Base-by-base conservation (phyloP, 2,888 invertebrate species). In the Ochropleura leucogaster region DNA sequence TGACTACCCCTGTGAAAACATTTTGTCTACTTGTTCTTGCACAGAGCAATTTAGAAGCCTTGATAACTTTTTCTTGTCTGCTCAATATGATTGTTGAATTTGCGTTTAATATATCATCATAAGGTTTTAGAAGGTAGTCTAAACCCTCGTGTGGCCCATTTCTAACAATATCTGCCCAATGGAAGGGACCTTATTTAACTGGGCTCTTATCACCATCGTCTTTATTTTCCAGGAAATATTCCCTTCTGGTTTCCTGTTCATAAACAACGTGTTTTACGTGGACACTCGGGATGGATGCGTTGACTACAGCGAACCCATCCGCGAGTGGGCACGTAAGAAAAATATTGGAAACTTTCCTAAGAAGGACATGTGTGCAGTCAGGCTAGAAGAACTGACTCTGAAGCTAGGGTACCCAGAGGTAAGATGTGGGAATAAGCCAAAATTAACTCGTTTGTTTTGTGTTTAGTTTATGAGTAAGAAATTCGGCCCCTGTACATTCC, bases 231-330 rank as follows among this genome's bases (percentile, higher is more conserved):
- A 96, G 96, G 92, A 93, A 0, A 63, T 95, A 72, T 95, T 96
- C 79, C 96, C 95, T 0, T 95, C 96, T 0, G 95, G 94, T 0
- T 95, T 95, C 89, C 85, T 96, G 88, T 96, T 96, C 90, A 94
- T 96, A 68, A 96, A 94, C 93, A 95, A 95, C 91, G 92, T 92
- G 86, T 96, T 96, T 92, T 96, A 95, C 91, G 94, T 95, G 90
- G 96, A 96, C 90, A 71, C 76, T 30, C 91, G 96, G 3, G 67
- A 82, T 4, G 92, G 93, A 14, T 94, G 95, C 90, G 46, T 62
- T n/a, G 96, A 96, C 92, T 84, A 85, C 72, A 89, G 90, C 74
- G 89, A 71, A 62, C 80, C 65, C 9, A 77, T 95, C 46, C 92
- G 95, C 12, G 86, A 82, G 53, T 96, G 96, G 95, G 95, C 95